phyloP scores from a whole-genome alignment of 2,113 vertebrate genomes.

The Myrmophylax atrothorax region DNA sequence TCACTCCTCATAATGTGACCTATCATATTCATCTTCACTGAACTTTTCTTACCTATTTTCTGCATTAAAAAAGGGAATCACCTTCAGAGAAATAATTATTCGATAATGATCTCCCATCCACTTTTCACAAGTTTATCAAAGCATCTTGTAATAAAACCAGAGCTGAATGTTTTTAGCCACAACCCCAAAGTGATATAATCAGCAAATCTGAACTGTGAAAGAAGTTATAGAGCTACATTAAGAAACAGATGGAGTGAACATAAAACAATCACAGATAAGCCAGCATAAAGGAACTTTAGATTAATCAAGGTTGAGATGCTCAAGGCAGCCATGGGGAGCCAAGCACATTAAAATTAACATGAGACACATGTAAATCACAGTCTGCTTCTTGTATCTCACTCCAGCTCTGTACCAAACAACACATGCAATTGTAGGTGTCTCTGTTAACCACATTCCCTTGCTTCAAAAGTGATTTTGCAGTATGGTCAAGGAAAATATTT shows the following conservation, averaged over 20 bases:
- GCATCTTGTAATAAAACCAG: background rate
- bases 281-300: background rate
- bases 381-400: background rate
- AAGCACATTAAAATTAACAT: conserved; percentile 16
- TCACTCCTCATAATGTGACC: background rate
- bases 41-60: background rate
- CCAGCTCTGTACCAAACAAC: background rate
- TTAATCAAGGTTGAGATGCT: conserved; percentile 27
- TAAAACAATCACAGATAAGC: conserved; percentile 25
- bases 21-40: background rate
- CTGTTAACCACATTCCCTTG: background rate
- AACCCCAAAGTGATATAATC: background rate
- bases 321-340: background rate
- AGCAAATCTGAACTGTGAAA: background rate
- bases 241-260: conserved; percentile 8
- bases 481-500: background rate
- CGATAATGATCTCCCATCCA: conserved; percentile 13
- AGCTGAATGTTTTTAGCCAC: conserved; percentile 5
- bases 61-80: background rate
- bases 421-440: background rate
- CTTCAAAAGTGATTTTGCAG: background rate
- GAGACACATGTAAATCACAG: background rate
- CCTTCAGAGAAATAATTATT: conserved; percentile 33
- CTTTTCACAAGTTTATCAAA: background rate
- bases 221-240: background rate